Percentiles rank a stretch among this genome's conserved stretches.
These are phyloP conservation scores for Tragopan temminckii DNA, from an alignment of 2,797 vertebrate species.

Conservation along the genomic window DNA sequence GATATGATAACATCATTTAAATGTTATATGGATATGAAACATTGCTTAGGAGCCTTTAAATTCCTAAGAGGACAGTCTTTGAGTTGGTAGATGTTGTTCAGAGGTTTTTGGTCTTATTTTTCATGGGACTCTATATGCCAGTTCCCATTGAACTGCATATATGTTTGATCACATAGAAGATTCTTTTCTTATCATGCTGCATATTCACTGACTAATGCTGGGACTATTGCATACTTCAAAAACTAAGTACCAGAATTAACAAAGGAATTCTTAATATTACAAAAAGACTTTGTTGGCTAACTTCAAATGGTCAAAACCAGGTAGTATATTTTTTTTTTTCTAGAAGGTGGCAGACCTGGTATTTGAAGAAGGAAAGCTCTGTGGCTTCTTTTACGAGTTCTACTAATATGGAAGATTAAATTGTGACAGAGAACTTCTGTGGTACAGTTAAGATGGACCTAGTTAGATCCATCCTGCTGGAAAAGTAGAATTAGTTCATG, in stretches of 20 bases:
- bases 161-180: not conserved
- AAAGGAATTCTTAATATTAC: not conserved
- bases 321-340: not conserved
- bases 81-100: not conserved
- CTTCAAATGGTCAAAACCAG: not conserved
- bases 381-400: too few species aligned
- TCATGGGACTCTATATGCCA: not conserved
- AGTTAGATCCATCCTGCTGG: not conserved
- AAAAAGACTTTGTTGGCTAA: not conserved
- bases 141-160: not conserved
- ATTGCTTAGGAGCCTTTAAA: not conserved
- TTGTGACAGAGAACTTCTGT: not conserved
- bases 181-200: not conserved
- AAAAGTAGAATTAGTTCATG: not conserved
- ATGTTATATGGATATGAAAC: not conserved
- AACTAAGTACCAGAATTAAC: not conserved
- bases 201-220: not conserved
- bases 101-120: not conserved
- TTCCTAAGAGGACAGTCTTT: not conserved
- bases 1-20: not conserved
- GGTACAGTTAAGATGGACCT: not conserved
- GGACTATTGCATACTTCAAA: not conserved
- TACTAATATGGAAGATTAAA: not conserved
- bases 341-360: not conserved
- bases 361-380: not conserved